phyloP scores from a whole-genome alignment of 2,888 invertebrate species.

The Agonopterix alstromeriana region DNA sequence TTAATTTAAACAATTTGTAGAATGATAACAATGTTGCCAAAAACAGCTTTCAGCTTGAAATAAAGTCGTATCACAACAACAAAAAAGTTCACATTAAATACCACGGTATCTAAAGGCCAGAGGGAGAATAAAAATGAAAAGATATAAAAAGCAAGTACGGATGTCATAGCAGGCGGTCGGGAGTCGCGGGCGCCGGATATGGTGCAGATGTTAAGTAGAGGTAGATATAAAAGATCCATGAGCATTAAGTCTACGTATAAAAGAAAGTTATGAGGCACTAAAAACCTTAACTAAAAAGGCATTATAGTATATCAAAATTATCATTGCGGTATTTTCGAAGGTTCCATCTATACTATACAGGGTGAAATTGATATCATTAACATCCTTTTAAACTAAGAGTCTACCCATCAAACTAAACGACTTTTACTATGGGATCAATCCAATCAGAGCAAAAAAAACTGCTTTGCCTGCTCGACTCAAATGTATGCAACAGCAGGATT shows the following conservation, averaged over 20 bases:
- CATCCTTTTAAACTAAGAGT: too few relatives aligned
- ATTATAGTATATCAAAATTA: slow-evolving; percentile 1
- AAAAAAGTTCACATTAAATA: slow-evolving; percentile 19
- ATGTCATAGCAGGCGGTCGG: slow-evolving; percentile 32
- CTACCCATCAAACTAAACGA: too few relatives aligned
- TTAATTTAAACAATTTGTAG: too few relatives aligned
- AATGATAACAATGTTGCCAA: too few relatives aligned
- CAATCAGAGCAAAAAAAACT: too few relatives aligned
- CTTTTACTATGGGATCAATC: too few relatives aligned
- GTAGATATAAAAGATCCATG: slow-evolving; percentile 25
- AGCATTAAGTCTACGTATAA: slow-evolving; percentile 14
- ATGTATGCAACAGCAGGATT: too few relatives aligned
- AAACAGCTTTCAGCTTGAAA: too few relatives aligned
- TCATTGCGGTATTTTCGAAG: too few relatives aligned
- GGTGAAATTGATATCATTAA: too few relatives aligned
- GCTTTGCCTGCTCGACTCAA: too few relatives aligned
- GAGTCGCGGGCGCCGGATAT: slow-evolving; percentile 31
- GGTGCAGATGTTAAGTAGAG: slow-evolving; percentile 42
- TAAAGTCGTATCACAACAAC: not conserved
- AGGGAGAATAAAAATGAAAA: slow-evolving; percentile 39
- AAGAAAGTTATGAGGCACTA: slow-evolving; percentile 18
- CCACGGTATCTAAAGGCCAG: slow-evolving; percentile 19
- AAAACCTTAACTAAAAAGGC: slow-evolving; percentile 7
- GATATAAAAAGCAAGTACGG: slow-evolving; percentile 45
- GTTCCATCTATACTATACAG: too few relatives aligned